A percentile compares a stretch with the other conserved stretches of the same genome.
Evolutionary conservation across 2,888 invertebrate genomes (phyloP).

Genomic region (Leptopilina syphax): DNA sequence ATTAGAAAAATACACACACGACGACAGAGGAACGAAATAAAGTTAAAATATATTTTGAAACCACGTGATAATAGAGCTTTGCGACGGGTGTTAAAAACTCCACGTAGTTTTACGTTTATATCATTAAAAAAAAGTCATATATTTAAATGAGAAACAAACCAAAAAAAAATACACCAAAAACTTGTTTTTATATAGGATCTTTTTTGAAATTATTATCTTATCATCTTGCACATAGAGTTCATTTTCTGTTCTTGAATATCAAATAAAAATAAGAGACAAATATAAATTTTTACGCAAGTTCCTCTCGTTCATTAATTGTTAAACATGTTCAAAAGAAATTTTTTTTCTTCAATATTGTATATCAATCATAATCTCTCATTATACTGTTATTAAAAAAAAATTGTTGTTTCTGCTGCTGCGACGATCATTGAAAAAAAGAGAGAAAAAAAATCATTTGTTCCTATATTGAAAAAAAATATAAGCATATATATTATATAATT

Average conservation of each 20-base stretch:
- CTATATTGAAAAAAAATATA: neutral
- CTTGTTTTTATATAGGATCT: slow-evolving; percentile 4
- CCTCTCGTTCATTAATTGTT: slow-evolving; percentile 42
- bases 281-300: slow-evolving; percentile 37
- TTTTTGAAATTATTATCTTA: neutral
- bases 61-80: slow-evolving; percentile 48
- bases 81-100: slow-evolving; percentile 57
- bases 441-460: neutral
- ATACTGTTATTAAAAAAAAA: slow-evolving; percentile 51
- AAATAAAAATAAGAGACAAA: slow-evolving; percentile 40
- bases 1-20: slow-evolving; percentile 46
- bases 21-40: slow-evolving; percentile 52
- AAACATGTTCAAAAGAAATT: slow-evolving; percentile 19
- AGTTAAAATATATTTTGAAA: slow-evolving; percentile 47
- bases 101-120: slow-evolving; percentile 37
- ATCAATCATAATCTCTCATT: slow-evolving; percentile 43
- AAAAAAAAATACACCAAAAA: neutral
- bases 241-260: neutral
- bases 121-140: neutral
- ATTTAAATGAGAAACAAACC: neutral
- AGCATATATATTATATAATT: neutral
- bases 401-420: slow-evolving; percentile 49
- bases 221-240: neutral
- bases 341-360: slow-evolving; percentile 37
- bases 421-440: slow-evolving; percentile 10